Evolutionary conservation across 2,888 invertebrate genomes (phyloP), one percentile per base, ranked within the genome.

Genomic region (Mythimna vitellina): DNA sequence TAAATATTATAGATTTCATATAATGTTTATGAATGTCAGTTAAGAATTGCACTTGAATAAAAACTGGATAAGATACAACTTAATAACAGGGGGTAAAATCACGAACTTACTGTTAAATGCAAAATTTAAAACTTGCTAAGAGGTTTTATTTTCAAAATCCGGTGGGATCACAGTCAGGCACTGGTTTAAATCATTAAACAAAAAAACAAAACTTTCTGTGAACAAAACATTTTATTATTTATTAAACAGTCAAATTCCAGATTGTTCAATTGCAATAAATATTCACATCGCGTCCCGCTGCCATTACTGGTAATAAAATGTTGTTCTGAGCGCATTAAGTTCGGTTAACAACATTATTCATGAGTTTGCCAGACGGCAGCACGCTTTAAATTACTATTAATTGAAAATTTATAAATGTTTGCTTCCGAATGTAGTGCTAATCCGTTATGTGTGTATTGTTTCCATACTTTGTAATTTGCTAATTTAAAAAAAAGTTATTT

Each of bases 301-400:
- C 86, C 87, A 89, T 89, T 87, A 86, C 71, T 81, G 83, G 80
- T 82, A 82, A 86, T 86, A 86, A 87, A 87, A 87, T 85, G 81
- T 85, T 87, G 86, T 87, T 88, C 83, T 82, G 83, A 86, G 80
- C 85, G 85, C 84, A 87, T 89, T 86, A 88, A 79, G 84, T 83
- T 82, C 84, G 77, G 83, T 88, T 87, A 87, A 90, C 88, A 88
- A 86, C 82, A 84, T 87, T 87, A 88, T 88, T 87, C 85, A 87
- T 83, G 85, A 86, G 83, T 84, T 84, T 77, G 83, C 67, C 57
- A 68, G 73, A 70, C 69, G 56, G 49, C 68, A 69, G 53, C 38
- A 17, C 46, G 69, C 29, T 73, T 86, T 76, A 76, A 74, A 79
- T 78, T 79, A 84, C 62, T 63, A 75, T 71, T 84, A 76, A 79